These are phyloP conservation scores for Arvicanthis niloticus DNA, from an alignment of 2,113 vertebrate genomes.

Conservation along the genomic window DNA sequence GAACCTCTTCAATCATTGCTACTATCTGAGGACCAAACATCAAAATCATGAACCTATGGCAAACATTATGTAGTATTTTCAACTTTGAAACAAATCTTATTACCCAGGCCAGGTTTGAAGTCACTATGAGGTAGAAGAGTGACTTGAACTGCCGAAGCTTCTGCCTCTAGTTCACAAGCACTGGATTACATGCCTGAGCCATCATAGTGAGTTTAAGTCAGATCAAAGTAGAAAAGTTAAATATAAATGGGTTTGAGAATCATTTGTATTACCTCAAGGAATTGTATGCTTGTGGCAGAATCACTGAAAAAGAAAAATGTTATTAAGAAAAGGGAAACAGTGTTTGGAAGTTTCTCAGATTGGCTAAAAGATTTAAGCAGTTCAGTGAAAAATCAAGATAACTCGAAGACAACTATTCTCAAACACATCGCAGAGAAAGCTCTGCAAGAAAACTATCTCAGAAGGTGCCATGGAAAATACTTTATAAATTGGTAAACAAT, in stretches of 20 bases:
- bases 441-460: background rate
- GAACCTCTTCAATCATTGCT: background rate
- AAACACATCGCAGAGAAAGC: background rate
- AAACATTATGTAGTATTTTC: background rate
- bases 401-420: background rate
- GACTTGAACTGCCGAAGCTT: background rate
- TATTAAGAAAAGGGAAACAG: background rate
- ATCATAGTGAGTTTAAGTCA: background rate
- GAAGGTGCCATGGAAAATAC: background rate
- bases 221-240: background rate
- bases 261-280: background rate
- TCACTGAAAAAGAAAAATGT: background rate
- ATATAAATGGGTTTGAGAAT: background rate
- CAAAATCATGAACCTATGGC: background rate
- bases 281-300: background rate
- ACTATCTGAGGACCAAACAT: background rate
- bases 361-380: background rate
- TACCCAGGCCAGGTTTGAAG: background rate
- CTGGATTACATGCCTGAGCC: background rate
- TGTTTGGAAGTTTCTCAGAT: background rate
- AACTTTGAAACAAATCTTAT: background rate
- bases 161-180: background rate
- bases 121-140: background rate
- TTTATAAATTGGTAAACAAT: background rate
- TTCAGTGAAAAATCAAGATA: background rate